Evolutionary conservation across 2,888 invertebrate species (phyloP), one percentile per base, ranked within the genome.

Genomic region (Oxycera nigricornis): DNA sequence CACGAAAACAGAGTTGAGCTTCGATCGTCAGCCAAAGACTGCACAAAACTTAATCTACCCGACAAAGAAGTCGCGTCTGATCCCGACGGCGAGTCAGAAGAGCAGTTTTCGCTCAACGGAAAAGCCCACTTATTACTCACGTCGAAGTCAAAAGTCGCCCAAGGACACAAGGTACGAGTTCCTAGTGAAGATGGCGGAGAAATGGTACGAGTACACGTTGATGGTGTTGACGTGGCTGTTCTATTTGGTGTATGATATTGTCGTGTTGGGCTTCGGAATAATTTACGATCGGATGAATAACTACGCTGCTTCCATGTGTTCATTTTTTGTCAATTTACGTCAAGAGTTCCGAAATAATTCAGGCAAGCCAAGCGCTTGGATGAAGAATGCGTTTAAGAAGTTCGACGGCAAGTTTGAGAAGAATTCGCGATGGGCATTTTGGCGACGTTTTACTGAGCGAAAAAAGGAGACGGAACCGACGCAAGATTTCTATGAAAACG

Each of bases 161-260:
- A 7, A 86, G 82, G 62, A 87, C 86, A 73, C 87, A 85, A 83
- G 85, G 77, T 84, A 90, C 86, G 85, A 89, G 86, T 77, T 82
- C 79, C 82, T 78, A 81, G 80, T 81, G 83, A 87, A 82, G 76
- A 83, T 80, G 79, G 86, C 82, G 83, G 87, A 88, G 76, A 87
- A 88, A 74, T 90, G 90, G 89, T 86, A 87, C 9, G 88, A 86
- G 55, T 89, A 87, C 0, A 87, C 88, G 4, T 86, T 88, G 82
- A 90, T 88, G 80, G 89, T 93, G 74, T 83, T 93, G 73, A 87
- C 90, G 74, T 95, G 95, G 95, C 89, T 95, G 75, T 86, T 92
- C 77, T 91, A 92, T 85, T 86, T 95, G 79, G 88, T 95, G 26
- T 92, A 91, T 28, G 94, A 95, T 83, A 92, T 94, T 79, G 89